Conservation (phyloP, 2,797 vertebrate genomes). For the Psittacula echo region DNA sequence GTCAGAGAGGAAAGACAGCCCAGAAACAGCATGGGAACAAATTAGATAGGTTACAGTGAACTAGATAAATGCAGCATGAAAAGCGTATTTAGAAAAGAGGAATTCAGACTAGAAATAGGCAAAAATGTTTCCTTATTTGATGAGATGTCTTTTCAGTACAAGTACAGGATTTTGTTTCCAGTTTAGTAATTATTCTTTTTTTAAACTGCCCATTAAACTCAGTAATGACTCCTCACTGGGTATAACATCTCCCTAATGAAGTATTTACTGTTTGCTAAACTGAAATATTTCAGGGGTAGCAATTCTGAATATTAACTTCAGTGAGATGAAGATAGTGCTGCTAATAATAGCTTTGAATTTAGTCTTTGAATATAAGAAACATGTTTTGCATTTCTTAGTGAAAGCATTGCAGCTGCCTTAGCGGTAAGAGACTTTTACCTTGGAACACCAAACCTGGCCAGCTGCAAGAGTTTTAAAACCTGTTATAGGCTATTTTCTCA, state of each 20-base stretch:
- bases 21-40: slow-evolving; percentile 65
- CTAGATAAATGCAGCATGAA: not conserved
- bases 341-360: not conserved
- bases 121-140: not conserved
- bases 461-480: slow-evolving; percentile 54
- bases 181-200: slow-evolving; percentile 3
- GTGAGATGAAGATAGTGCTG: not conserved
- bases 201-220: not conserved
- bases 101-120: not conserved
- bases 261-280: slow-evolving; percentile 19
- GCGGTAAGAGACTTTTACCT: slow-evolving; percentile 2
- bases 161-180: slow-evolving; percentile 1
- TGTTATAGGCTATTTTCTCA: slow-evolving; percentile 58
- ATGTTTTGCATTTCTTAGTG: not conserved
- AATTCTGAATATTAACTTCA: not conserved
- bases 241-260: slow-evolving; percentile 31
- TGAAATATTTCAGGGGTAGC: not conserved
- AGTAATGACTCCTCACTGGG: not conserved
- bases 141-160: not conserved
- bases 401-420: not conserved
- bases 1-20: slow-evolving; percentile 56
- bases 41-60: slow-evolving; percentile 67
- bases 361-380: not conserved
- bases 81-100: slow-evolving; percentile 5
- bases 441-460: slow-evolving; percentile 40